Evolutionary conservation across 2,797 vertebrate genomes (phyloP).

Genomic region (Peromyscus attwateri): DNA sequence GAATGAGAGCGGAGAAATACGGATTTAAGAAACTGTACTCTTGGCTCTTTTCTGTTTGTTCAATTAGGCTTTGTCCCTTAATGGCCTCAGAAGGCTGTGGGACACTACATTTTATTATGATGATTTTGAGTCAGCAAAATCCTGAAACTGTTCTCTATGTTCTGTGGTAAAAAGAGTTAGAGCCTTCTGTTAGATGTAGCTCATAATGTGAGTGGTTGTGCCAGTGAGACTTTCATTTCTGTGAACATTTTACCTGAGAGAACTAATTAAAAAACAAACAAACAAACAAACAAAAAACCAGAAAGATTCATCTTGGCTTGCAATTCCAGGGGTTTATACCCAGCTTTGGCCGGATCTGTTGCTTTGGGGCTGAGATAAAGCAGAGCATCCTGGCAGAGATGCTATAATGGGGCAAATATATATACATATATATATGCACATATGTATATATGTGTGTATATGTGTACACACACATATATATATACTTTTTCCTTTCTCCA

Average conservation of each 20-base stretch:
- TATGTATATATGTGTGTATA: too few relatives aligned
- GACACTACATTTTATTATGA: constrained; percentile 10
- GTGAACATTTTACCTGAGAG: not conserved
- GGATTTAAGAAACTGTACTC: not conserved
- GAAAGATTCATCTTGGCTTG: not conserved
- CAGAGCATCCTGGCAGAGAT: not conserved
- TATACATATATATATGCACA: not conserved
- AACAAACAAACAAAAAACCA: too few relatives aligned
- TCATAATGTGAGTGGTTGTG: not conserved
- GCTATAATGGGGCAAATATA: too few relatives aligned
- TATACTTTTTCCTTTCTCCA: not conserved
- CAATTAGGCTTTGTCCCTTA: not conserved
- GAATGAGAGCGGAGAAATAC: not conserved
- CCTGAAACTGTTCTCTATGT: not conserved
- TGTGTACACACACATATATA: not conserved
- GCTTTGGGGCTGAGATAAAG: not conserved
- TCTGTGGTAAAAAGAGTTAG: not conserved
- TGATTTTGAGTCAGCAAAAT: constrained; percentile 64
- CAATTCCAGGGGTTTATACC: not conserved
- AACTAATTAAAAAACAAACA: not conserved
- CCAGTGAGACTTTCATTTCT: not conserved
- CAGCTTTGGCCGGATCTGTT: not conserved
- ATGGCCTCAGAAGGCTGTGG: not conserved
- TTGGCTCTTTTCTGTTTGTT: not conserved
- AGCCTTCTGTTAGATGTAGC: not conserved